Percentiles rank a stretch among this genome's conserved stretches.
These are phyloP conservation scores for Netta rufina DNA, from an alignment of 2,797 vertebrate genomes.

Conservation along the genomic window DNA sequence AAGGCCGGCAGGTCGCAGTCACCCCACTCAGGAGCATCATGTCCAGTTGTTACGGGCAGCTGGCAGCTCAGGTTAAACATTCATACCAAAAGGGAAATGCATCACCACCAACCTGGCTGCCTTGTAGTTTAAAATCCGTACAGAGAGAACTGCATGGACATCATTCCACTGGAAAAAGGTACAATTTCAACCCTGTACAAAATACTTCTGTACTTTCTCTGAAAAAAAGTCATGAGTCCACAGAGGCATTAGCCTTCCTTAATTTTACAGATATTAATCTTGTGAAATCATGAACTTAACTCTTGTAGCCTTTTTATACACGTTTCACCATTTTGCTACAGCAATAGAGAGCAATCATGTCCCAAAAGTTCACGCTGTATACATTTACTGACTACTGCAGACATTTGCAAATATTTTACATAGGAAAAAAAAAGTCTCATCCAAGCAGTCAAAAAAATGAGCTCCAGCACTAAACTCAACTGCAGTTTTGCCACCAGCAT, in stretches of 20 bases:
- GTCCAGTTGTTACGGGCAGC: slow-evolving; percentile 13
- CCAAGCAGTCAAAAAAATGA: not conserved
- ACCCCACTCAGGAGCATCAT: not conserved
- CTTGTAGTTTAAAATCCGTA: not conserved
- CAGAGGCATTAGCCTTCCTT: not conserved
- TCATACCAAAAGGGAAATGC: not conserved
- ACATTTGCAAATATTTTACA: not conserved
- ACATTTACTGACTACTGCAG: slow-evolving; percentile 1
- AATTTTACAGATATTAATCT: not conserved
- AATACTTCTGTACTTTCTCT: not conserved
- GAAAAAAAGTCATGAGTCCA: not conserved
- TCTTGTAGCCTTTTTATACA: not conserved
- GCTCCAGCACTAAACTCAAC: not conserved
- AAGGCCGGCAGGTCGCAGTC: not conserved
- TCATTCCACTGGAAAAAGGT: not conserved
- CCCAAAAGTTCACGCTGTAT: not conserved
- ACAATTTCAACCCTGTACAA: not conserved
- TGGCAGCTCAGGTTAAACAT: not conserved
- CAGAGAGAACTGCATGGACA: not conserved
- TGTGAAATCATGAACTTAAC: not conserved
- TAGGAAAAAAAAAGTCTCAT: not conserved
- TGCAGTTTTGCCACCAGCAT: not conserved
- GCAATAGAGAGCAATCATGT: not conserved
- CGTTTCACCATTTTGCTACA: not conserved
- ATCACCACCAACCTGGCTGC: not conserved